Base-by-base conservation (phyloP, 2,113 vertebrate species). In the Gambusia affinis region DNA sequence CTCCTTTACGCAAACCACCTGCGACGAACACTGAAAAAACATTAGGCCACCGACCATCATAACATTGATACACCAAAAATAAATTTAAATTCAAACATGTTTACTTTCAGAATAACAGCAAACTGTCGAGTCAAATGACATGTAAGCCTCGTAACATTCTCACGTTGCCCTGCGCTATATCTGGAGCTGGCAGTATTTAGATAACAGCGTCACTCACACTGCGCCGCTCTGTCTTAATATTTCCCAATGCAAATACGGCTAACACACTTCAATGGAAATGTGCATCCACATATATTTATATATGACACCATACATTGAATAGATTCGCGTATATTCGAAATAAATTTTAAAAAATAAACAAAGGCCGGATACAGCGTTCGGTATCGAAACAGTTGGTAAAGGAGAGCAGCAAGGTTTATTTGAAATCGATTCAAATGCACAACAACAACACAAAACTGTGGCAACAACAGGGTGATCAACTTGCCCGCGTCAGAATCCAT, bases 401-500 rank as follows among this genome's bases (percentile, higher is more conserved):
- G 84, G 89, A 91, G 88, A 82, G 30, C 72, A 78, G 82, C 87
- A 39, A 79, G 33, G 27, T 81, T 77, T 30, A 42, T 62, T 54
- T 54, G 12, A 19, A 74, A n/a, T 10, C 31, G 3, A 31, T 44
- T 17, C 5, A 24, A 42, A 0, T 17, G 30, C 51, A 19, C 35
- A 29, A 54, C 27, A 27, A 11, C 70, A 62, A 0, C 37, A 39
- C 6, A 19, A 42, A 19, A 14, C 2, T 7, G 6, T 1, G 47
- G 24, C 57, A 6, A 6, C 30, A n/a, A 17, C 1, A 68, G 73
- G 4, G 15, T 27, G 69, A 12, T 79, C 78, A 87, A 94, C 94
- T 94, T 94, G 94, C 93, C 94, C 87, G 87, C 85, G 78, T 88
- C 66, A 37, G 81, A 82, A 82, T 91, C 94, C 93, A 90, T 91